Conservation (phyloP, 2,113 vertebrate genomes). For the Turnix velox region DNA sequence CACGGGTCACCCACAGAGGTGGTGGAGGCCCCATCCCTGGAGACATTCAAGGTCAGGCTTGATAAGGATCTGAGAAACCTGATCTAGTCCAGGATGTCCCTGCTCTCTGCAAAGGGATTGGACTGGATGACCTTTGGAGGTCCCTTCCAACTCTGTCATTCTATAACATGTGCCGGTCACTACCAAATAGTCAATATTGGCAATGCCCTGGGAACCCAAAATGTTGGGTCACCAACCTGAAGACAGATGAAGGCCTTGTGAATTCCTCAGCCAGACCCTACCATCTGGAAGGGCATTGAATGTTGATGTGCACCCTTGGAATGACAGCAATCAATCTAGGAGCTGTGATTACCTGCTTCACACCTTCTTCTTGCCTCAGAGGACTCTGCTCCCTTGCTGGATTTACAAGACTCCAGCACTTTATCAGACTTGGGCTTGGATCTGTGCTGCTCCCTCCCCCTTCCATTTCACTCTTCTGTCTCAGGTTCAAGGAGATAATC, state of each 20-base stretch:
- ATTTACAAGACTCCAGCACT: neutral
- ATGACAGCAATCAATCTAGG: neutral
- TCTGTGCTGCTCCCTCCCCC: neutral
- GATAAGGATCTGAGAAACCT: too few species aligned
- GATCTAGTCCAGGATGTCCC: too few species aligned
- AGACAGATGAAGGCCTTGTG: neutral
- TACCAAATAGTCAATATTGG: neutral
- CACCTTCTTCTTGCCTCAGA: neutral
- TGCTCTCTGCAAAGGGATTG: too few species aligned
- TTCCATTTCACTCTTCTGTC: neutral
- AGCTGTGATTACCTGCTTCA: neutral
- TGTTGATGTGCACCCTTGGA: neutral
- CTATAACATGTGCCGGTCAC: neutral
- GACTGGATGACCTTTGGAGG: too few species aligned
- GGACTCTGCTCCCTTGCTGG: neutral
- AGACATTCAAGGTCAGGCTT: too few species aligned
- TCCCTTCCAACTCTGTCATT: too few species aligned
- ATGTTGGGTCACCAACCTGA: rapidly evolving
- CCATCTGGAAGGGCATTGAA: neutral
- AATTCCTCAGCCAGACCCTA: neutral
- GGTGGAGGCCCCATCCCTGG: too few species aligned
- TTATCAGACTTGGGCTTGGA: neutral
- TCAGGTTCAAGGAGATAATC: neutral
- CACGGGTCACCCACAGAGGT: too few species aligned
- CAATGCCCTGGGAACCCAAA: neutral